These are phyloP conservation scores for Cephus cinctus DNA, from an alignment of 1,140 invertebrate species.

Conservation along the genomic window DNA sequence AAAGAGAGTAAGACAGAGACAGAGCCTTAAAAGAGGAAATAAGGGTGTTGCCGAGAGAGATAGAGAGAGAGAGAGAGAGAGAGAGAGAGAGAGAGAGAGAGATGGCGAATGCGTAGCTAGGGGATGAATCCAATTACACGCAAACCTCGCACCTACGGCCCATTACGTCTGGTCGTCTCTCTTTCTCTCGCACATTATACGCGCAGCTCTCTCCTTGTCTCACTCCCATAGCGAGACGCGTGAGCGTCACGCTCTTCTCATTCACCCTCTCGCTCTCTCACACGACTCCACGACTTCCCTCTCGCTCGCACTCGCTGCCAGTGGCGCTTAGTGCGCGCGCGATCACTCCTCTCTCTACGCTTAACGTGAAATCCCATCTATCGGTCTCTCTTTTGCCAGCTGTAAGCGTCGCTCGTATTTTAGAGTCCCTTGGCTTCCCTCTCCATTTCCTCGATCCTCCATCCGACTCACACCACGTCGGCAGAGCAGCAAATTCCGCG, in stretches of 20 bases:
- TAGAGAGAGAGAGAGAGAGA: conserved; percentile 15
- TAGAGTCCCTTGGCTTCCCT: conserved; percentile 25
- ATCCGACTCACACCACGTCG: conserved; percentile 20
- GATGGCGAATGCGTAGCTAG: conserved; percentile 11
- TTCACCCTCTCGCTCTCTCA: conserved; percentile 11
- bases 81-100: conserved; percentile 13
- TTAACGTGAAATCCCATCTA: conserved; percentile 8
- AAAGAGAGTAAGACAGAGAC: conserved; percentile 12
- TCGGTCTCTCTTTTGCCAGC: neutral
- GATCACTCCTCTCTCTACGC: conserved; percentile 8
- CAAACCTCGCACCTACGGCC: conserved; percentile 45
- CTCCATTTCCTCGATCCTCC: too few relatives aligned
- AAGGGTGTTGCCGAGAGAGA: too few relatives aligned
- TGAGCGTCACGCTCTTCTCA: conserved; percentile 2
- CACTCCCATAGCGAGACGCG: neutral
- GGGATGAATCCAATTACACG: conserved; percentile 51
- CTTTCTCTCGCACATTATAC: conserved; percentile 14
- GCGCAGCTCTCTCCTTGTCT: neutral
- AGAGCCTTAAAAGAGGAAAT: too few relatives aligned
- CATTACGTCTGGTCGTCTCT: conserved; percentile 38
- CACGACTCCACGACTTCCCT: conserved; percentile 2
- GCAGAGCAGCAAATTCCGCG: conserved; percentile 39
- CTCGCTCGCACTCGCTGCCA: conserved; percentile 13
- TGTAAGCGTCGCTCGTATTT: conserved; percentile 39
- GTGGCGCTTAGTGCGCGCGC: conserved; percentile 1